A percentile compares a stretch with the other conserved stretches of the same genome.
Conservation (phyloP, 2,888 invertebrate species). For the Lomographa bimaculata region DNA sequence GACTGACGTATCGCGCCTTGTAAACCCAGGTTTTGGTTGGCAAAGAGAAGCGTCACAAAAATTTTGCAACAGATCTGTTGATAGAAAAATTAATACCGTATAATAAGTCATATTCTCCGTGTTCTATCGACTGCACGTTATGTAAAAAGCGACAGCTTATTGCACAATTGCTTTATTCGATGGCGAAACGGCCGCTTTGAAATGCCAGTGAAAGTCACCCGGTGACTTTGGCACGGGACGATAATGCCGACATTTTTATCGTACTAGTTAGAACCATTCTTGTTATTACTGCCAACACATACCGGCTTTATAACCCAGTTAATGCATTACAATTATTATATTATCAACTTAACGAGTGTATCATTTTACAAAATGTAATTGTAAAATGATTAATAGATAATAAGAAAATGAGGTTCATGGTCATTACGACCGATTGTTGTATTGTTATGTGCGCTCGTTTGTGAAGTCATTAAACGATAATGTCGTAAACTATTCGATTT, state of each 20-base stretch:
- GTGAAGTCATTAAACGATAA: constrained; percentile 38
- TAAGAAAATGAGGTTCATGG: constrained; percentile 46
- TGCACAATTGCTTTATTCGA: constrained; percentile 79
- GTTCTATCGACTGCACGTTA: constrained; percentile 55
- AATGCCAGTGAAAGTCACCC: constrained; percentile 80
- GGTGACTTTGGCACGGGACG: constrained; percentile 72
- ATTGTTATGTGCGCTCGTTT: constrained; percentile 33
- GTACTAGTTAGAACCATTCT: constrained; percentile 22
- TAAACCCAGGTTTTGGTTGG: too few species aligned
- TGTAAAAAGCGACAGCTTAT: constrained; percentile 78
- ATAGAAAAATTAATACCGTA: constrained; percentile 20
- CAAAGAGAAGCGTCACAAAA: constrained; percentile 16
- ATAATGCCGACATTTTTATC: constrained; percentile 41
- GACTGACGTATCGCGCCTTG: too few species aligned
- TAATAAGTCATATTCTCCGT: constrained; percentile 25
- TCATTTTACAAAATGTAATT: constrained; percentile 19
- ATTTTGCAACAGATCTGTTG: constrained; percentile 23
- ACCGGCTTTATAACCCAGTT: constrained; percentile 6
- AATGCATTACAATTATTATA: constrained; percentile 15
- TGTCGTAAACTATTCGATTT: constrained; percentile 17
- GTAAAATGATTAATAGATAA: constrained; percentile 34
- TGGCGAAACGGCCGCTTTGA: constrained; percentile 77
- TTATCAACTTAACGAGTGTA: constrained; percentile 15
- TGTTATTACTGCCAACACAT: constrained; percentile 11
- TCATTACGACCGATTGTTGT: constrained; percentile 41